Evolutionary conservation across 2,113 vertebrate species (phyloP), one percentile per base, ranked within the genome.

Genomic region (Choloepus hoffmanni): DNA sequence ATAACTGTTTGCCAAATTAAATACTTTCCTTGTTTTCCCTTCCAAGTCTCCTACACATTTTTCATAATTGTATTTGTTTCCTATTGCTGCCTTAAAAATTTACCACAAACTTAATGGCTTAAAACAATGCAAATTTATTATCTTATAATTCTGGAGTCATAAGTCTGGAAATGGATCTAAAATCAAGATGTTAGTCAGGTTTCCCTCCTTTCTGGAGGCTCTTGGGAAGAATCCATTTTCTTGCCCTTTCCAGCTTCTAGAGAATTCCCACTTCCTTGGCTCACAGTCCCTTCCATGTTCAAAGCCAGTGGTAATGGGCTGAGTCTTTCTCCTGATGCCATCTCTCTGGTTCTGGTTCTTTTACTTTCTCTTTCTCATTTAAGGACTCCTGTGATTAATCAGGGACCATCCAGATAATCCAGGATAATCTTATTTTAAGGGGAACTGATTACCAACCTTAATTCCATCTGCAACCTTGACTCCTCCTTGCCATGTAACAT

Each of bases 11-110:
- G 21, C 55, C 14, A 89, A 95, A 74, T 77, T 79, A 53, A 73
- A 68, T 94, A 62, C 28, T 94, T 94, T 93, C 30, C 43, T 62
- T 50, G 12, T 90, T 94, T 91, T 89, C 68, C n/a, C 60, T 79
- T 86, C 65, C 8, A 48, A 86, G 58, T 63, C 0, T 3, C 19
- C 40, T 13, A 28, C 48, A 15, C 14, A 74, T 89, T 94, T 96
- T 92, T 77, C 33, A 28, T 7, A 78, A 40, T 77, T 95, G 10
- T 76, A n/a, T 90, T 84, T 26, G 30, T 85, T 91, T 93, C 33
- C 48, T 72, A 13, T 70, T 50, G 30, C 14, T 85, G 16, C 50
- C 91, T 0, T 83, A 82, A 78, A 89, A 60, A 78, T 85, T 50
- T 7, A 85, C 19, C 12, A 30, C 58, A 9, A 45, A 68, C 12